Percentiles rank a stretch among this genome's conserved stretches.
Evolutionary conservation across 2,888 invertebrate genomes (phyloP).

Genomic region (Drosophila mayaguana): DNA sequence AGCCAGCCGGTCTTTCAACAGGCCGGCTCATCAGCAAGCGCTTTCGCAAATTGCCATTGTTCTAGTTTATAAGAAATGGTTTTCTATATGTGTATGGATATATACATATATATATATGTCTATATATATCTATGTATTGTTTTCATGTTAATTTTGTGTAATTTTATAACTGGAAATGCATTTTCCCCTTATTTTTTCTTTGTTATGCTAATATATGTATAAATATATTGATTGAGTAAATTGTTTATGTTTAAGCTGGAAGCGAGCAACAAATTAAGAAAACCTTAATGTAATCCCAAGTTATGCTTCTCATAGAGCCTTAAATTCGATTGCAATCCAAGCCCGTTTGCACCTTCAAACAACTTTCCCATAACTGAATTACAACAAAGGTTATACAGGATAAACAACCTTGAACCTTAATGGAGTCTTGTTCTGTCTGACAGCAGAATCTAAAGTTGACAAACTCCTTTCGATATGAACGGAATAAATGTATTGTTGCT

Average conservation of each 20-base stretch:
- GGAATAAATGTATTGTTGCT: slow-evolving; percentile 14
- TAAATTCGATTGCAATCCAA: not conserved
- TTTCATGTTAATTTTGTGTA: slow-evolving; percentile 60
- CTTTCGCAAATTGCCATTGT: slow-evolving; percentile 63
- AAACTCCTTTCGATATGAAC: slow-evolving; percentile 57
- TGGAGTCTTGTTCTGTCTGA: not conserved
- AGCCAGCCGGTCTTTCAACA: slow-evolving; percentile 31
- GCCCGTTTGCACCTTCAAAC: slow-evolving; percentile 3
- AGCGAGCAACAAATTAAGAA: not conserved
- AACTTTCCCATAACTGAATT: slow-evolving; percentile 4
- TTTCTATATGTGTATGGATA: slow-evolving; percentile 33
- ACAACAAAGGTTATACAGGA: slow-evolving; percentile 20
- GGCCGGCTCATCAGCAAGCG: slow-evolving; percentile 32
- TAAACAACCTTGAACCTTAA: slow-evolving; percentile 40
- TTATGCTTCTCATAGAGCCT: not conserved
- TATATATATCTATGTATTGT: slow-evolving; percentile 18
- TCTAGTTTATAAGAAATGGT: slow-evolving; percentile 48
- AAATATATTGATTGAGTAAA: slow-evolving; percentile 46
- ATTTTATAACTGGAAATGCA: slow-evolving; percentile 58
- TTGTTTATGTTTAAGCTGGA: not conserved
- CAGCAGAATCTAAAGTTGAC: slow-evolving; percentile 41
- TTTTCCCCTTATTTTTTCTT: slow-evolving; percentile 47
- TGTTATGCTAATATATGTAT: slow-evolving; percentile 62
- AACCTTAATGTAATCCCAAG: not conserved
- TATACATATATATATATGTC: slow-evolving; percentile 21